Percentiles rank a stretch among this genome's conserved stretches.
Evolutionary conservation across 2,113 vertebrate species (phyloP).

Genomic region (Furnarius figulus): DNA sequence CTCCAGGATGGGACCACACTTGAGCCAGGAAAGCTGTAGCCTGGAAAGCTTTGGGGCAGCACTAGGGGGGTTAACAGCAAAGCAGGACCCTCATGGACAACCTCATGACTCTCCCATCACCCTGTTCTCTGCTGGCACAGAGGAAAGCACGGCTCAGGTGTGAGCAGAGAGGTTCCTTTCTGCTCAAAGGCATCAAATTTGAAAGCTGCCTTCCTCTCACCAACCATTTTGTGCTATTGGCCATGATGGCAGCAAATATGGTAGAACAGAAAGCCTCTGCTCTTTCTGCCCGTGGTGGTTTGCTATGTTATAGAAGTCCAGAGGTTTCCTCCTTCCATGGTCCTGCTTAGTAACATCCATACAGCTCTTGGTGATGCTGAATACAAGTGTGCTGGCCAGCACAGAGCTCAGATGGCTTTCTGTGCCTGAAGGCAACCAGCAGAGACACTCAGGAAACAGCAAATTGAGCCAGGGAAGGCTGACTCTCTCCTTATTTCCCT

Average conservation of each 20-base stretch:
- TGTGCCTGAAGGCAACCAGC: neutral
- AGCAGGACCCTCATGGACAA: neutral
- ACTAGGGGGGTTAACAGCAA: neutral
- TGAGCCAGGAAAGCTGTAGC: neutral
- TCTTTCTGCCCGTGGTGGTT: neutral
- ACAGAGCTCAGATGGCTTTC: neutral
- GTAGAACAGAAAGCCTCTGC: neutral
- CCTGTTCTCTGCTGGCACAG: neutral
- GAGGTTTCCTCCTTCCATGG: neutral
- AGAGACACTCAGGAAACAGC: neutral
- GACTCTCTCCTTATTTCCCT: neutral
- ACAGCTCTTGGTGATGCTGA: neutral
- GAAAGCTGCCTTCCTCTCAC: neutral
- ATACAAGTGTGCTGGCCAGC: fast-evolving
- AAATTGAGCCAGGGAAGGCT: neutral
- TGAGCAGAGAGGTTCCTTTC: neutral
- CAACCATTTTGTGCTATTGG: neutral
- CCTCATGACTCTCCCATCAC: fast-evolving
- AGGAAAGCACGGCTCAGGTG: neutral
- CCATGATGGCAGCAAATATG: fast-evolving
- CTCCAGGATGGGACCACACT: neutral
- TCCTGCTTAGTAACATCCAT: neutral
- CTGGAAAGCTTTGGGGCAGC: neutral
- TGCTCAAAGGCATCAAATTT: neutral
- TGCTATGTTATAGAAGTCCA: neutral